A percentile compares a stretch with the other conserved stretches of the same genome.
Conservation (phyloP, 2,113 vertebrate genomes). For the Camelus bactrianus region DNA sequence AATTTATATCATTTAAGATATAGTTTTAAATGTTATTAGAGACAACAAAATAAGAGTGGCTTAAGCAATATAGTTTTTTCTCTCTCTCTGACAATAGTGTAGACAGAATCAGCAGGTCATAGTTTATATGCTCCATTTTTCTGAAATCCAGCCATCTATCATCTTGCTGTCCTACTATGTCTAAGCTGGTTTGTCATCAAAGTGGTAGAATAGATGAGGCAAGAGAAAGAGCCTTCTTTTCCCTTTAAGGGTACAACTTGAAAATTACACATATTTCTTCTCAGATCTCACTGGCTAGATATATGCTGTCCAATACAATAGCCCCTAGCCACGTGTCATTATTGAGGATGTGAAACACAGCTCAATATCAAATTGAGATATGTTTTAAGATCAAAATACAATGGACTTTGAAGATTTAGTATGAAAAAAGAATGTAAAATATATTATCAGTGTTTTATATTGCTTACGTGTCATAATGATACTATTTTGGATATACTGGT, state of each 20-base stretch:
- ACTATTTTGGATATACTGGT: background rate
- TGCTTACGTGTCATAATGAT: background rate
- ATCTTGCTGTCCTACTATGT: background rate
- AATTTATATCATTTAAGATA: background rate
- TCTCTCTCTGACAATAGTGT: background rate
- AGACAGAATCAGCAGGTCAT: background rate
- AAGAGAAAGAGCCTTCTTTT: background rate
- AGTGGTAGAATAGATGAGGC: background rate
- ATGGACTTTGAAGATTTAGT: background rate
- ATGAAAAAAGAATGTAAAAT: slow-evolving; percentile 5
- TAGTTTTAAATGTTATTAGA: background rate
- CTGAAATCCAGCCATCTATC: background rate
- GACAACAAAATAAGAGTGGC: background rate
- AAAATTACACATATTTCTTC: background rate
- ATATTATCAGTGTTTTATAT: background rate
- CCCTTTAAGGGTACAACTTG: background rate
- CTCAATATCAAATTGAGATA: background rate
- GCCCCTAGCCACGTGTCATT: background rate
- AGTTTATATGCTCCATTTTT: background rate
- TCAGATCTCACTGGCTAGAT: background rate
- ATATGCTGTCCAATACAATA: background rate
- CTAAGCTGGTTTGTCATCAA: background rate
- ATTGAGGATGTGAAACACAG: background rate
- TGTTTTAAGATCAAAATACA: background rate
- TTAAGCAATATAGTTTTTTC: background rate